Evolutionary conservation across 2,888 invertebrate species (phyloP).

Genomic region (Muschampia plurimacula): DNA sequence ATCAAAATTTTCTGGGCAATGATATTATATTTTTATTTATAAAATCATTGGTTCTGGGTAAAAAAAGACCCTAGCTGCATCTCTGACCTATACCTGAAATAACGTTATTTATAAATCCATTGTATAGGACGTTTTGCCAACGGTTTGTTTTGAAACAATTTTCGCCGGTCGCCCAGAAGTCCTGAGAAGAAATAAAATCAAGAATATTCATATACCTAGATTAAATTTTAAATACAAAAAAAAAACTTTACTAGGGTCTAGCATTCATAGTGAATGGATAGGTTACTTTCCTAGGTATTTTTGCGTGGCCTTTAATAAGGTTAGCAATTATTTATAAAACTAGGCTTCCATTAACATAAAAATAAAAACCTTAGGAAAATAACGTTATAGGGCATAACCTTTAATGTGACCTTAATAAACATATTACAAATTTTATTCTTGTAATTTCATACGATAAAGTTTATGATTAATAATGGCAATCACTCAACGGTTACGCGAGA

Average conservation of each 20-base stretch:
- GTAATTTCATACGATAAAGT: constrained; percentile 8
- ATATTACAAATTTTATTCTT: constrained; percentile 18
- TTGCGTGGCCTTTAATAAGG: constrained; percentile 18
- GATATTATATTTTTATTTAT: too few species aligned
- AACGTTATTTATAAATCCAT: too few species aligned
- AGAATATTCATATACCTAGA: not conserved
- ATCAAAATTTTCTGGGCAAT: too few species aligned
- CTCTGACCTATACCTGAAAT: too few species aligned
- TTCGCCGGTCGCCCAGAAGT: not conserved
- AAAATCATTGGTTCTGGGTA: too few species aligned
- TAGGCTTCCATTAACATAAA: constrained; percentile 3
- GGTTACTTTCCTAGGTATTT: constrained; percentile 20
- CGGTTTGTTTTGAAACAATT: not conserved
- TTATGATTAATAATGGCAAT: constrained; percentile 14
- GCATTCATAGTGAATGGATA: constrained; percentile 24
- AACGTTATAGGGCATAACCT: constrained; percentile 8
- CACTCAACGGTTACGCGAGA: not conserved
- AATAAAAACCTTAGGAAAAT: constrained; percentile 1
- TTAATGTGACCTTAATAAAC: constrained; percentile 22
- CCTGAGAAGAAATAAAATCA: too few species aligned
- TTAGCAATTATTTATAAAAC: constrained; percentile 19
- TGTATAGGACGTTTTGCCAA: too few species aligned
- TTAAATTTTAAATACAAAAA: not conserved
- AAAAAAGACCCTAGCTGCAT: too few species aligned
- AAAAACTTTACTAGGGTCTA: constrained; percentile 11